These are phyloP conservation scores for Macrophya alboannulata DNA, from an alignment of 2,888 invertebrate genomes.

Conservation along the genomic window DNA sequence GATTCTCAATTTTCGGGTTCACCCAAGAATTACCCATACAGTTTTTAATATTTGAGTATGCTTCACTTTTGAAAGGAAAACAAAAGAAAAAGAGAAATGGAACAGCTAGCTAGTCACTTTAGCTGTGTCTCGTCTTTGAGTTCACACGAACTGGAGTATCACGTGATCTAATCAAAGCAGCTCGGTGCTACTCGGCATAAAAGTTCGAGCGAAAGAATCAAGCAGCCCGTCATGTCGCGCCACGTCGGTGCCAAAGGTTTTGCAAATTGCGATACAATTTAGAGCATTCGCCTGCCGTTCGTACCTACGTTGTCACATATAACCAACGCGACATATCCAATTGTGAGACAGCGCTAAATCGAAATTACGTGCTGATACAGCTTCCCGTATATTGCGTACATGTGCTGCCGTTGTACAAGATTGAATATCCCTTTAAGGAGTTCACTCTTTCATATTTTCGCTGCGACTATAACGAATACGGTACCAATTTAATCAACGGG, in stretches of 20 bases:
- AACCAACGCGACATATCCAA: not conserved
- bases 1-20: too few relatives aligned
- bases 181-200: constrained; percentile 30
- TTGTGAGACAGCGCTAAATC: not conserved
- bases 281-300: not conserved
- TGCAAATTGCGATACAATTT: constrained; percentile 32
- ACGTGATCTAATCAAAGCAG: constrained; percentile 18
- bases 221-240: not conserved
- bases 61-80: not conserved
- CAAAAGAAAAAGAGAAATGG: not conserved
- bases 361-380: not conserved
- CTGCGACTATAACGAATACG: not conserved
- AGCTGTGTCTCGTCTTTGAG: not conserved
- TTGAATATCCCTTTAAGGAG: not conserved
- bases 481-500: not conserved
- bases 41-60: too few relatives aligned
- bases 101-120: not conserved
- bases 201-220: constrained; percentile 17
- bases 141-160: not conserved
- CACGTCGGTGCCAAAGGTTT: not conserved
- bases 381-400: not conserved
- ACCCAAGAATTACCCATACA: too few relatives aligned
- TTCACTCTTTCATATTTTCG: not conserved
- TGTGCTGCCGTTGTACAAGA: not conserved
- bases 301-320: not conserved